phyloP scores from a whole-genome alignment of 2,888 invertebrate genomes.

The Clostera curtula region DNA sequence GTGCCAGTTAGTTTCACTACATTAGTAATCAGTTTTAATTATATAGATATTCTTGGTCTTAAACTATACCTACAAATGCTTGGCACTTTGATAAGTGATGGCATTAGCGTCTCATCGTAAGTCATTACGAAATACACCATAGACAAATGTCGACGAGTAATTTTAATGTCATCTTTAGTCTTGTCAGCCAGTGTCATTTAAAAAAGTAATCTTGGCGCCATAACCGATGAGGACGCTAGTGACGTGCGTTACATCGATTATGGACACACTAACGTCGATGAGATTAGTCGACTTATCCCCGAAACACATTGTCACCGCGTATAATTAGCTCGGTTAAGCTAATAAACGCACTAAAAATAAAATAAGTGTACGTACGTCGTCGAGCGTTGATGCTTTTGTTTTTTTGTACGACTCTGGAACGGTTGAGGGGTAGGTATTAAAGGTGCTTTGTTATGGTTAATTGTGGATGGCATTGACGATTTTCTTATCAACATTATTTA shows the following conservation, averaged over 20 bases:
- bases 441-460: background rate
- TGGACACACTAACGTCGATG: slow-evolving; percentile 36
- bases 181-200: slow-evolving; percentile 33
- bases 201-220: slow-evolving; percentile 37
- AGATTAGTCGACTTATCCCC: slow-evolving; percentile 38
- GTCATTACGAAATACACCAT: background rate
- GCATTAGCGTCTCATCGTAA: background rate
- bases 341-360: slow-evolving; percentile 25
- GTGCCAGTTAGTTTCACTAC: too few relatives aligned
- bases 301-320: slow-evolving; percentile 40
- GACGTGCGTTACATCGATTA: slow-evolving; percentile 39
- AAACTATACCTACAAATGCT: too few relatives aligned
- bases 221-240: slow-evolving; percentile 29
- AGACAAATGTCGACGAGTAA: background rate
- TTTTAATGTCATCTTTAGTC: slow-evolving; percentile 16
- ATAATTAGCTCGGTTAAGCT: slow-evolving; percentile 39
- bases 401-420: slow-evolving; percentile 7
- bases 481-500: too few relatives aligned
- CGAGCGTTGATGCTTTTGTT: slow-evolving; percentile 7
- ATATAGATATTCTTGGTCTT: too few relatives aligned
- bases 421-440: slow-evolving; percentile 4
- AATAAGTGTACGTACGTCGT: slow-evolving; percentile 6
- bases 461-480: too few relatives aligned
- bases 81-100: too few relatives aligned
- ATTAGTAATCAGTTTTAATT: too few relatives aligned